Base-by-base conservation (phyloP, 2,888 invertebrate genomes). In the Xiphydria camelus region DNA sequence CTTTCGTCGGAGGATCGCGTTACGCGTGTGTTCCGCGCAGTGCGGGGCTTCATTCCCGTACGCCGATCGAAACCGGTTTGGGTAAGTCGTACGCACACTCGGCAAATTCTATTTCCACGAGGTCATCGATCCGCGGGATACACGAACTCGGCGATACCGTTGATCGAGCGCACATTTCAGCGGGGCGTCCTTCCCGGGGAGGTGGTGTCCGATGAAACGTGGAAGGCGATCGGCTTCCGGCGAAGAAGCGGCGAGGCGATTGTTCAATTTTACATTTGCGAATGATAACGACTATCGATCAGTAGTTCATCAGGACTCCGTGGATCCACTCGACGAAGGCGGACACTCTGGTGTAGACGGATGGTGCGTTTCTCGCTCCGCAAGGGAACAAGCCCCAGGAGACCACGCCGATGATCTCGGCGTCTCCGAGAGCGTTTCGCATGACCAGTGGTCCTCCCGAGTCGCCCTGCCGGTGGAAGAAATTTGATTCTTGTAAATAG, bases 111-210 rank as follows among this genome's bases (percentile, higher is more conserved):
- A n/a, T n/a, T n/a, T n/a, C n/a, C n/a, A n/a, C n/a, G n/a, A n/a
- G n/a, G n/a, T n/a, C n/a, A n/a, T n/a, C n/a, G n/a, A n/a, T n/a
- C n/a, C n/a, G n/a, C n/a, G n/a, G n/a, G n/a, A n/a, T n/a, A n/a
- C n/a, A n/a, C n/a, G n/a, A n/a, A n/a, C n/a, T n/a, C n/a, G n/a
- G n/a, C n/a, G n/a, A n/a, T n/a, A n/a, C n/a, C n/a, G n/a, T n/a
- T n/a, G n/a, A n/a, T n/a, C n/a, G n/a, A n/a, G n/a, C n/a, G n/a
- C n/a, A n/a, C n/a, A n/a, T n/a, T n/a, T n/a, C n/a, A n/a, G n/a
- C n/a, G n/a, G n/a, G 82, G 82, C 0, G 87, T 87, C 34, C 79
- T 82, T 59, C 83, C 83, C 0, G 87, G 87, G 53, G 87, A 86
- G 15, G 86, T 86, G 31, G 86, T 87, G 70, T 86, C 87, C 65